Evolutionary conservation across 2,113 vertebrate genomes (phyloP).

Genomic region (Percopsis transmontana): DNA sequence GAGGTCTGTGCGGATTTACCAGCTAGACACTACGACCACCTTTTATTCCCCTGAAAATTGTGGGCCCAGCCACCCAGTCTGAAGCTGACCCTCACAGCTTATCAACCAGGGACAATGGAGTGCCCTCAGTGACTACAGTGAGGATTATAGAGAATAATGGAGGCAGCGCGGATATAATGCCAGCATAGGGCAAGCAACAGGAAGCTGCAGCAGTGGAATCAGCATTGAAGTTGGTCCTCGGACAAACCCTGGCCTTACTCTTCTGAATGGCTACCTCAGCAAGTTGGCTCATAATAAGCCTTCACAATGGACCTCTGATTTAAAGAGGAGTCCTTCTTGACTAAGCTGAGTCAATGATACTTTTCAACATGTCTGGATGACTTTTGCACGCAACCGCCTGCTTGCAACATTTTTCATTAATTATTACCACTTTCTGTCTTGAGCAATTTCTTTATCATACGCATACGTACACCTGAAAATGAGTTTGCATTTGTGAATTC

Average conservation of each 20-base stretch:
- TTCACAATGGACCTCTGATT: background rate
- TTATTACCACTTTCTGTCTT: background rate
- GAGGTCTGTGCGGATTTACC: conserved; percentile 15
- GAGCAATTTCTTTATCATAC: background rate
- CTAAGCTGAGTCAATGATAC: background rate
- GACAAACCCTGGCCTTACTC: conserved; percentile 79
- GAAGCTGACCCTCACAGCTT: conserved; percentile 78
- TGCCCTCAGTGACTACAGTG: conserved; percentile 86
- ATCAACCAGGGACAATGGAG: conserved; percentile 87
- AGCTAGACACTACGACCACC: background rate
- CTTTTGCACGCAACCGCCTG: background rate
- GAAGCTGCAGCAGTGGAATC: conserved; percentile 91
- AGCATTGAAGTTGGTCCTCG: conserved; percentile 83
- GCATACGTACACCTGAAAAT: background rate
- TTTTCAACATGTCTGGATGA: background rate
- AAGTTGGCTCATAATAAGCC: conserved; percentile 47
- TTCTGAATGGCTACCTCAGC: conserved; percentile 82
- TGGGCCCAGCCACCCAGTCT: conserved; percentile 83
- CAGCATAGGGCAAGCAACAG: conserved; percentile 88
- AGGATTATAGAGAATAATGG: conserved; percentile 96
- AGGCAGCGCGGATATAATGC: conserved; percentile 89
- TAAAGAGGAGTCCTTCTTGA: background rate
- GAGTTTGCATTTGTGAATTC: background rate
- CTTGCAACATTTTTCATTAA: background rate
- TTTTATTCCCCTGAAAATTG: conserved; percentile 64